Base-by-base conservation (phyloP, 2,888 invertebrate species). In the Brenthis hecate region DNA sequence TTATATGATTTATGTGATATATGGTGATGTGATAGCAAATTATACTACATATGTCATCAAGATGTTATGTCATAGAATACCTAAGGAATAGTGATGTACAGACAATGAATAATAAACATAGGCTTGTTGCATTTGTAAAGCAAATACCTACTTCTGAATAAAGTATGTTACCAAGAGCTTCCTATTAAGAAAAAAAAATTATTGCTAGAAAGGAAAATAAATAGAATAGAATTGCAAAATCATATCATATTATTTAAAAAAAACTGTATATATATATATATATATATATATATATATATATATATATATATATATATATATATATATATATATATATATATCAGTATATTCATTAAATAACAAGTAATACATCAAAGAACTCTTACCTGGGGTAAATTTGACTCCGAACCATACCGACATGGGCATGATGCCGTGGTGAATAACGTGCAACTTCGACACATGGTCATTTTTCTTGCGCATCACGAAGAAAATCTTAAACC, bases 351-450 rank as follows among this genome's bases (percentile, higher is more conserved):
- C 8, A 36, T 8, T 61, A 23, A 16, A 56, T 51, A 51, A 32
- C 16, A 19, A 14, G 13, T 1, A 53, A 28, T 28, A 28, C 4
- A 28, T 28, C 0, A 28, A 28, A 36, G 6, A 36, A 64, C 93
- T 88, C 36, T 6, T 81, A 96, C 97, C 97, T 84, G 97, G 96
- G 1, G 96, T 96, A 87, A 97, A 97, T 86, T 97, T 97, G 74
- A 97, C 96, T 69, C 97, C 97, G 86, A 97, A 96, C 97, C 98
- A 98, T 68, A 97, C 98, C 11, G 97, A 97, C 86, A 98, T 94
- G 5, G 98, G 98, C 98, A 99, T 98, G 75, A 97, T 96, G 57
- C 98, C 98, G 83, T 99, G 98, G 87, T 99, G 98, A 78, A 98
- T 97, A 61, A 99, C 98, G 85, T 99, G 98, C 51, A 99, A 94